Evolutionary conservation across 2,113 vertebrate species (phyloP).

Genomic region (Ciconia maguari): DNA sequence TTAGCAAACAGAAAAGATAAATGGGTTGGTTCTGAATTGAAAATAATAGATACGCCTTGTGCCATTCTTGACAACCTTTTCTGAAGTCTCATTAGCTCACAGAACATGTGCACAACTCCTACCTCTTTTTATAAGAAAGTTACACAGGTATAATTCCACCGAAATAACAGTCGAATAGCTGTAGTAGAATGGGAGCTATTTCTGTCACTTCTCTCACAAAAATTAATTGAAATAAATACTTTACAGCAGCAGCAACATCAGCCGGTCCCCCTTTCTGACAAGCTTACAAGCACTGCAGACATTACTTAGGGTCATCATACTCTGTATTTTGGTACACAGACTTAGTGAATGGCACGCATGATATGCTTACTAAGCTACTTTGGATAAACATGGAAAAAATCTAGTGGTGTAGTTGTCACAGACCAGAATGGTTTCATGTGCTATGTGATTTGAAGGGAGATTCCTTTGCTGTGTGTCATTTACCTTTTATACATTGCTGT

Average conservation of each 20-base stretch:
- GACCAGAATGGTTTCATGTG: conserved; percentile 66
- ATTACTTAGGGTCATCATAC: conserved; percentile 8
- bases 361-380: conserved; percentile 63
- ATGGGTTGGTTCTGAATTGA: not conserved
- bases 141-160: not conserved
- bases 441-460: conserved; percentile 69
- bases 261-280: not conserved
- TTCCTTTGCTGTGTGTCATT: conserved; percentile 75
- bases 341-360: conserved; percentile 50
- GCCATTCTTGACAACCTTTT: conserved; percentile 14
- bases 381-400: conserved; percentile 76
- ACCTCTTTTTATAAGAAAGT: not conserved
- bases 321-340: conserved; percentile 57
- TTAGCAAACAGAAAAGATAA: conserved; percentile 39
- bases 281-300: not conserved
- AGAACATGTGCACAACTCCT: conserved; percentile 1
- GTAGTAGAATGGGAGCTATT: conserved; percentile 9
- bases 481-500: conserved; percentile 65
- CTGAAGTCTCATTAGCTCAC: conserved; percentile 22
- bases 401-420: conserved; percentile 56
- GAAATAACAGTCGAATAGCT: not conserved
- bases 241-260: not conserved
- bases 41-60: not conserved
- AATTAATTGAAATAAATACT: not conserved
- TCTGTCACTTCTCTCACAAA: conserved; percentile 1